Conservation (phyloP, 2,888 invertebrate species). For the Hirtodrosophila histrioides region DNA sequence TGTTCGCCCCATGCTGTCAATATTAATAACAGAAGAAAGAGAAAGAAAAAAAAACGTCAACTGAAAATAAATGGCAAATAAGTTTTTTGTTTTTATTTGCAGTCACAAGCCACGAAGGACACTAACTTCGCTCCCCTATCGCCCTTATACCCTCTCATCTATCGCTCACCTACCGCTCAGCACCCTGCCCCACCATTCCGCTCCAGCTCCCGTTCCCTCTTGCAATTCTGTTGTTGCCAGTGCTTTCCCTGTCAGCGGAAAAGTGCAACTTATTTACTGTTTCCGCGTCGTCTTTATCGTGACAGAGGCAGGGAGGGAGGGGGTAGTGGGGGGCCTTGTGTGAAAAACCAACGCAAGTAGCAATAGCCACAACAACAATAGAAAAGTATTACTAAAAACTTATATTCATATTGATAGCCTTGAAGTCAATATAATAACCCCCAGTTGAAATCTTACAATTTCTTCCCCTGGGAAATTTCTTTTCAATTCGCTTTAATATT, state of each 20-base stretch:
- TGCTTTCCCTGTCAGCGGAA: constrained; percentile 57
- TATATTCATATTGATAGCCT: constrained; percentile 23
- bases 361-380: constrained; percentile 4
- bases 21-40: constrained; percentile 64
- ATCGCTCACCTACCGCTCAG: background rate
- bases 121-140: constrained; percentile 12
- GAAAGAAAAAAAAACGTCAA: constrained; percentile 39
- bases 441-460: too few relatives aligned
- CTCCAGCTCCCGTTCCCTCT: background rate
- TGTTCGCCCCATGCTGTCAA: constrained; percentile 48
- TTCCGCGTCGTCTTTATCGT: constrained; percentile 40
- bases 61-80: constrained; percentile 74
- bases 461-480: too few relatives aligned
- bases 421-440: background rate
- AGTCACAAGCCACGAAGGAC: constrained; percentile 61
- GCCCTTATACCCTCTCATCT: background rate
- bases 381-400: constrained; percentile 4
- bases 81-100: constrained; percentile 67
- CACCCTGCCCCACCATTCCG: background rate
- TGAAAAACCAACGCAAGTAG: constrained; percentile 9
- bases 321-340: constrained; percentile 4
- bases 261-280: constrained; percentile 77
- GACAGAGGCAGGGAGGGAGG: too few relatives aligned
- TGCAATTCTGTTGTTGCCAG: background rate
- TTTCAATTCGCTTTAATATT: too few relatives aligned